A percentile compares a stretch with the other conserved stretches of the same genome.
These are phyloP conservation scores for Cheilinus undulatus DNA, from an alignment of 2,113 vertebrate genomes.

Conservation along the genomic window DNA sequence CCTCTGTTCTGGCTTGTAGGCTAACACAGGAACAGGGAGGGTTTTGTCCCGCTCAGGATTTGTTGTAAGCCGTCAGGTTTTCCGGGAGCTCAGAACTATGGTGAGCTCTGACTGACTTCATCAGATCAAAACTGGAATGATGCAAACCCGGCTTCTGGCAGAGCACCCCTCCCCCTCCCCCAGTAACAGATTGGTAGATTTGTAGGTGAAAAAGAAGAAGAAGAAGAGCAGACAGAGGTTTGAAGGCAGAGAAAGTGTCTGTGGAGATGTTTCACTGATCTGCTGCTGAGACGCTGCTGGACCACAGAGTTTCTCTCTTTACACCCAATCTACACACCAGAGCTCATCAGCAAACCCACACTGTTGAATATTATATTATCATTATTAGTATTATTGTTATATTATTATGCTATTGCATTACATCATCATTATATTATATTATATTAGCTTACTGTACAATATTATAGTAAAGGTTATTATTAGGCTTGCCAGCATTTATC, in stretches of 20 bases:
- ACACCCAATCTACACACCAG: neutral
- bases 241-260: slow-evolving; percentile 38
- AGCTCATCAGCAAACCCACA: too few relatives aligned
- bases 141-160: slow-evolving; percentile 71
- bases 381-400: too few relatives aligned
- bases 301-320: slow-evolving; percentile 35
- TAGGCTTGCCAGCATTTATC: too few relatives aligned
- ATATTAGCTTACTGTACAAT: too few relatives aligned
- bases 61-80: slow-evolving; percentile 83
- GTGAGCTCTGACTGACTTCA: slow-evolving; percentile 76
- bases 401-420: too few relatives aligned
- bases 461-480: too few relatives aligned
- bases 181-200: slow-evolving; percentile 16
- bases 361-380: too few relatives aligned
- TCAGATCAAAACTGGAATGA: slow-evolving; percentile 65
- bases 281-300: slow-evolving; percentile 60
- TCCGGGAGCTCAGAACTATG: slow-evolving; percentile 84
- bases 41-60: slow-evolving; percentile 81
- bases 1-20: slow-evolving; percentile 83
- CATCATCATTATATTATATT: too few relatives aligned
- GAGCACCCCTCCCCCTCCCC: slow-evolving; percentile 29
- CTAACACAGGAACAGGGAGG: slow-evolving; percentile 81
- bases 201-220: slow-evolving; percentile 20
- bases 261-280: slow-evolving; percentile 52
- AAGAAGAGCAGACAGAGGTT: slow-evolving; percentile 33